phyloP scores from a whole-genome alignment of 92 coral and sea anemone genomes.

The Ricordea florida region DNA sequence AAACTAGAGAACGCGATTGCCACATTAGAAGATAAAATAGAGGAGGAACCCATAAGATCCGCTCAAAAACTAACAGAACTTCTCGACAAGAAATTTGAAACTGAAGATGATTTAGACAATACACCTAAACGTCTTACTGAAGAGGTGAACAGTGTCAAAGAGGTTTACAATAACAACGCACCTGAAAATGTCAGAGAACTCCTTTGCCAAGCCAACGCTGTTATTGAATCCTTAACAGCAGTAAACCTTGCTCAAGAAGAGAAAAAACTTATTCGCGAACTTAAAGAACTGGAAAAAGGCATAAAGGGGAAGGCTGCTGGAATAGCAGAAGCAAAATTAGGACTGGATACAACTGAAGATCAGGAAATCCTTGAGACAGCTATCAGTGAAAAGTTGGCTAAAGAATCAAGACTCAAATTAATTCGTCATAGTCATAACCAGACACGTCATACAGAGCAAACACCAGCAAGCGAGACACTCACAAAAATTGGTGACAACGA shows the following conservation, averaged over 20 bases:
- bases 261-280: slow-evolving; percentile 6
- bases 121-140: background rate
- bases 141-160: background rate
- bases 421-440: too few relatives aligned
- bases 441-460: background rate
- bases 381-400: slow-evolving; percentile 4
- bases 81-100: slow-evolving; percentile 29
- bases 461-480: background rate
- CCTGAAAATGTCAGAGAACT: background rate
- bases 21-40: slow-evolving; percentile 41
- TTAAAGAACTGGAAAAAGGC: slow-evolving; percentile 11
- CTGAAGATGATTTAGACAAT: slow-evolving; percentile 11
- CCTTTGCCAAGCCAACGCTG: background rate
- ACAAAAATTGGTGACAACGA: too few relatives aligned
- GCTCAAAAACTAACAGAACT: slow-evolving; percentile 37
- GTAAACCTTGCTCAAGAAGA: background rate
- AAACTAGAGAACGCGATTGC: slow-evolving; percentile 49
- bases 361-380: slow-evolving; percentile 26
- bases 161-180: background rate
- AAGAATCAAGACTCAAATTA: background rate
- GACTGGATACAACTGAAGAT: slow-evolving; percentile 24
- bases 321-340: slow-evolving; percentile 19
- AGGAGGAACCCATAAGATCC: slow-evolving; percentile 57
- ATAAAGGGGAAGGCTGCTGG: slow-evolving; percentile 38
- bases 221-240: background rate